Percentiles rank a stretch among this genome's conserved stretches.
These are phyloP conservation scores for Pygoscelis antarcticus DNA, from an alignment of 2,113 vertebrate genomes.

Conservation along the genomic window DNA sequence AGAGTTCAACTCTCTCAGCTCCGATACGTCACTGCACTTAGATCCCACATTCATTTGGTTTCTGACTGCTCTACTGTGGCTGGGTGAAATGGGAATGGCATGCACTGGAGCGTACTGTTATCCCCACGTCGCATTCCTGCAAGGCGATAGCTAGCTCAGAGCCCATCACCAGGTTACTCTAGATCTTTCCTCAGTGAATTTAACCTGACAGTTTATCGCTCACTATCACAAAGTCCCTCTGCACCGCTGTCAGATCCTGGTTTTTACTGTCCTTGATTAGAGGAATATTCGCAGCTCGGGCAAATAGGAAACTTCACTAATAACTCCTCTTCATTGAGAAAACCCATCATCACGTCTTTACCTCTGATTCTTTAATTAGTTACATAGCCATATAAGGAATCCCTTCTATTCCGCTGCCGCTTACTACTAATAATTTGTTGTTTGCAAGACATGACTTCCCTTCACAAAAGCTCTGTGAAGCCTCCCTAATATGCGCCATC, in stretches of 20 bases:
- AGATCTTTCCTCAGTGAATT: not conserved
- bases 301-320: not conserved
- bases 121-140: not conserved
- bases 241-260: not conserved
- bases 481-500: rapidly evolving
- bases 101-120: not conserved
- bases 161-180: not conserved
- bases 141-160: not conserved
- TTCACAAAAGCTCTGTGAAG: not conserved
- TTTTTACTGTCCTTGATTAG: not conserved
- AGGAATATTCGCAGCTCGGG: not conserved
- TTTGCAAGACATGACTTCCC: not conserved
- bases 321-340: not conserved
- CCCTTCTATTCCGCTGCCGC: not conserved
- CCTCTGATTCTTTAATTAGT: not conserved
- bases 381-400: not conserved
- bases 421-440: not conserved
- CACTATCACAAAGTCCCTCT: not conserved
- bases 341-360: rapidly evolving
- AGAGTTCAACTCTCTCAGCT: not conserved
- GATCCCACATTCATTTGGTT: not conserved
- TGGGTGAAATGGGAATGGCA: not conserved
- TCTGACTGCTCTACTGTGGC: not conserved
- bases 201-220: not conserved
- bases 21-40: rapidly evolving